A percentile compares a stretch with the other conserved stretches of the same genome.
These are phyloP conservation scores for Urocynchramus pylzowi DNA, from an alignment of 2,113 vertebrate species.

Conservation along the genomic window DNA sequence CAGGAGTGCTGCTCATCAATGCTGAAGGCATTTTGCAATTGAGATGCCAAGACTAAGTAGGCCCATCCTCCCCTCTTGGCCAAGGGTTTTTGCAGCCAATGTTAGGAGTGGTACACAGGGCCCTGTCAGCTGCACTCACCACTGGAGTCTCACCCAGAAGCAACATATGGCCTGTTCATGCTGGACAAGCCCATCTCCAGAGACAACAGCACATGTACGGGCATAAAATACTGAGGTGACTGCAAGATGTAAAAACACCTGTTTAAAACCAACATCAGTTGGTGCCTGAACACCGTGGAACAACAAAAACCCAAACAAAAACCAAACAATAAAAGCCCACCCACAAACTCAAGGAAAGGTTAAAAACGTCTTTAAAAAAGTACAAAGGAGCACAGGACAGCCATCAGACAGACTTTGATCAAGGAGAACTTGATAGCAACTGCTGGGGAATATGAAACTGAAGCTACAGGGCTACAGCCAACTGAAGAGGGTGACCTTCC, in stretches of 20 bases:
- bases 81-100: not conserved
- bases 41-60: not conserved
- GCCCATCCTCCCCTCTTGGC: not conserved
- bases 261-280: not conserved
- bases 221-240: accelerated
- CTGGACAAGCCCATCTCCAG: not conserved
- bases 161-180: not conserved
- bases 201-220: not conserved
- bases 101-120: not conserved
- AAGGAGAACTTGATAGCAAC: not conserved
- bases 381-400: not conserved
- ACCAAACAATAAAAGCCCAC: not conserved
- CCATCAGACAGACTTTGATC: not conserved
- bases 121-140: not conserved
- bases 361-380: not conserved
- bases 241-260: not conserved
- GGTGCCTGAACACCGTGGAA: not conserved
- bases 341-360: not conserved
- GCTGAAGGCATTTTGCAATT: not conserved
- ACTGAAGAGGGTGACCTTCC: not conserved
- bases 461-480: not conserved
- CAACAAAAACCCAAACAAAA: not conserved
- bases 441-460: not conserved
- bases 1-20: not conserved
- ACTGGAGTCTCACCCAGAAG: not conserved